Percentiles rank a stretch among this genome's conserved stretches.
These are phyloP conservation scores for Ascidia mentula DNA, from an alignment of 23 tunicate species.

Conservation along the genomic window DNA sequence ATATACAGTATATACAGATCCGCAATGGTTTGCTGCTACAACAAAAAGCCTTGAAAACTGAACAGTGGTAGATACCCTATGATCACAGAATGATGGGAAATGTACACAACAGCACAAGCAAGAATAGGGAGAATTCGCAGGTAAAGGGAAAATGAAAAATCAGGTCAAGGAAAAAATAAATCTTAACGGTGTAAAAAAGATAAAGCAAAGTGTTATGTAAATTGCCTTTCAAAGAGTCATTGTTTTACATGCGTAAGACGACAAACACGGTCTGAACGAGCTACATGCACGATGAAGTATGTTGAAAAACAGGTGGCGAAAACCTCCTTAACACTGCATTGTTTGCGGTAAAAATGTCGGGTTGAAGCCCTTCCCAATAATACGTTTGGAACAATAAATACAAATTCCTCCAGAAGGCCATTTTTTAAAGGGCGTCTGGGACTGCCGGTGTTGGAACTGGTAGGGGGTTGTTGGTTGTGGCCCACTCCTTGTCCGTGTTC, in stretches of 20 bases:
- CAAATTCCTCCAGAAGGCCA: not conserved
- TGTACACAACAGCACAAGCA: not conserved
- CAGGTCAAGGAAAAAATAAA: too few species aligned
- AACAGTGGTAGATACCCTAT: constrained; percentile 1
- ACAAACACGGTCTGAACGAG: too few species aligned
- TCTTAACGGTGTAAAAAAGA: too few species aligned
- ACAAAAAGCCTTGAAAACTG: not conserved
- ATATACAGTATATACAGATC: not conserved
- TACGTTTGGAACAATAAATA: not conserved
- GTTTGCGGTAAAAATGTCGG: not conserved
- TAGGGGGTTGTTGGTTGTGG: constrained; percentile 27
- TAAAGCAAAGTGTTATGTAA: too few species aligned
- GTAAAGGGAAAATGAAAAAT: too few species aligned
- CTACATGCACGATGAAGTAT: too few species aligned
- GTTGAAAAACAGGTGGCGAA: too few species aligned
- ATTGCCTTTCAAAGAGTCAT: too few species aligned
- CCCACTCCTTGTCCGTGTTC: constrained; percentile 51
- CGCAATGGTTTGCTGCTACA: constrained; percentile 12
- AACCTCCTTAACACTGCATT: not conserved
- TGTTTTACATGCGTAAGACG: too few species aligned
- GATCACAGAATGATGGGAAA: not conserved
- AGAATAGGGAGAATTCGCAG: not conserved
- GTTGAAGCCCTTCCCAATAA: not conserved
- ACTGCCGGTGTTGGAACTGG: constrained; percentile 80
- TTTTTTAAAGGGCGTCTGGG: constrained; percentile 18